A percentile compares a stretch with the other conserved stretches of the same genome.
Conservation (phyloP, 2,113 vertebrate species). For the Psephotus haematonotus region DNA sequence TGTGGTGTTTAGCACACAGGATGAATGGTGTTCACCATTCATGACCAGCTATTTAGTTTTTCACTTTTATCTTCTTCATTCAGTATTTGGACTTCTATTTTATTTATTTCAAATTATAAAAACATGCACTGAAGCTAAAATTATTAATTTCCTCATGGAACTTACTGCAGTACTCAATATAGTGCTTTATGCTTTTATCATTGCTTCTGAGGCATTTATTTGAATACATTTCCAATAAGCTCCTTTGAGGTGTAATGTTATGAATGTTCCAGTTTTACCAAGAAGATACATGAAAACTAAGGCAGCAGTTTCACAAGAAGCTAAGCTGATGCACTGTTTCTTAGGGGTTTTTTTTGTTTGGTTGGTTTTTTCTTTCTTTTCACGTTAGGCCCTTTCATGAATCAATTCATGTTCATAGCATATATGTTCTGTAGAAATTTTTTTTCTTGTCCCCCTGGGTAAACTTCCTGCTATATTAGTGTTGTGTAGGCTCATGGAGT, state of each 20-base stretch:
- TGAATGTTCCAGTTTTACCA: conserved; percentile 24
- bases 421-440: not conserved
- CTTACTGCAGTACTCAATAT: not conserved
- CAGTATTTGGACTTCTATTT: conserved; percentile 37
- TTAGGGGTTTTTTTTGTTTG: not conserved
- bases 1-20: not conserved
- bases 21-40: conserved; percentile 5
- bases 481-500: not conserved
- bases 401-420: not conserved
- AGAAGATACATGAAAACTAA: not conserved
- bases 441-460: not conserved
- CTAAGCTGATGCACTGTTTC: not conserved
- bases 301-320: not conserved
- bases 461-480: not conserved
- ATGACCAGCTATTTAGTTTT: conserved; percentile 52
- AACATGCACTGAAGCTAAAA: not conserved
- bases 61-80: conserved; percentile 57
- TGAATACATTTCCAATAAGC: conserved; percentile 6
- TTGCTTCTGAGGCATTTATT: not conserved
- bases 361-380: not conserved
- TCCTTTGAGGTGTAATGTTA: not conserved
- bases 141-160: conserved; percentile 47
- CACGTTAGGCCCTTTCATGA: not conserved
- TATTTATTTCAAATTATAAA: conserved; percentile 52
- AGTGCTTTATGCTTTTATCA: not conserved